Percentiles rank a stretch among this genome's conserved stretches.
Conservation (phyloP, 2,888 invertebrate genomes). For the Hemicrepidius hirtus region DNA sequence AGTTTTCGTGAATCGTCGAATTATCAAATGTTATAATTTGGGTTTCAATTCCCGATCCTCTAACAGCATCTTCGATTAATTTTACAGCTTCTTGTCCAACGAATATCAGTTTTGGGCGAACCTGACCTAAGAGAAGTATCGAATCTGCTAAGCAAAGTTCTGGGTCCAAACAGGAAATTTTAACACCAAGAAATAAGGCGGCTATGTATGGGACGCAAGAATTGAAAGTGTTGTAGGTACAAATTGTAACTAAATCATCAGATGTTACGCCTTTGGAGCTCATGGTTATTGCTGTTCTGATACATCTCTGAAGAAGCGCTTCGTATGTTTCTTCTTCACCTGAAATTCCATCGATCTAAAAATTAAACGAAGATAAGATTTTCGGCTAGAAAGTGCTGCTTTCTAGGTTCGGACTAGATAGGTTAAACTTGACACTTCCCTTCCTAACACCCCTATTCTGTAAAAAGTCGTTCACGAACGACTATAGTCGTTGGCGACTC, state of each 20-base stretch:
- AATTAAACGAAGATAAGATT: too few relatives aligned
- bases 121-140: constrained; percentile 58
- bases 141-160: constrained; percentile 57
- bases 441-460: too few relatives aligned
- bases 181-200: constrained; percentile 70
- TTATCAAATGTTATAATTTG: constrained; percentile 56
- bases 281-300: constrained; percentile 9
- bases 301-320: constrained; percentile 56
- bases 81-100: constrained; percentile 36
- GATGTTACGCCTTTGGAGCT: constrained; percentile 65
- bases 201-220: constrained; percentile 72
- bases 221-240: constrained; percentile 72
- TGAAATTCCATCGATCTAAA: constrained; percentile 10
- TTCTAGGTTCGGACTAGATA: too few relatives aligned
- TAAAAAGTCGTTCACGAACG: too few relatives aligned
- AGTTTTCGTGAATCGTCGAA: constrained; percentile 40
- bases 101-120: constrained; percentile 42
- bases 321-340: constrained; percentile 40
- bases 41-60: constrained; percentile 40
- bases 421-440: too few relatives aligned
- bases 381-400: too few relatives aligned
- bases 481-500: too few relatives aligned
- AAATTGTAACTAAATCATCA: constrained; percentile 72
- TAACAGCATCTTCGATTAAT: constrained; percentile 48
- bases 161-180: constrained; percentile 62